A percentile compares a stretch with the other conserved stretches of the same genome.
These are phyloP conservation scores for Zosterops lateralis DNA, from an alignment of 2,113 vertebrate species.

Conservation along the genomic window DNA sequence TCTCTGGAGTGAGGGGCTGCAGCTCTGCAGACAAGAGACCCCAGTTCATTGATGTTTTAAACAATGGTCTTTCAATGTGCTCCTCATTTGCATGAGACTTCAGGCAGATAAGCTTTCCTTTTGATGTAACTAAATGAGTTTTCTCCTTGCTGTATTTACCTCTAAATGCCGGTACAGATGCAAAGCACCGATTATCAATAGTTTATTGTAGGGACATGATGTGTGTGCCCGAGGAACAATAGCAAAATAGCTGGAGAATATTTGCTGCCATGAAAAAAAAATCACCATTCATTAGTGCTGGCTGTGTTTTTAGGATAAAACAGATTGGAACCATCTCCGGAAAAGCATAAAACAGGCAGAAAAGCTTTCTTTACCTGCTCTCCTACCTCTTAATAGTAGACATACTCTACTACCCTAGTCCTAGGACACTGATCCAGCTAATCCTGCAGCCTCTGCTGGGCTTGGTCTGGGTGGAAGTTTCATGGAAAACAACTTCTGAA, in stretches of 20 bases:
- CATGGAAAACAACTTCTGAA: neutral
- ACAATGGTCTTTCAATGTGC: neutral
- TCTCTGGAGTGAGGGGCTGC: neutral
- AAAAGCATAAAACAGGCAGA: neutral
- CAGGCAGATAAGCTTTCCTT: neutral
- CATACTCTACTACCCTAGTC: neutral
- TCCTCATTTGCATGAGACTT: neutral
- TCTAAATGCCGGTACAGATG: neutral
- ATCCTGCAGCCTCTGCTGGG: neutral
- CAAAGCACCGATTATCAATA: neutral
- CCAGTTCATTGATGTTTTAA: neutral
- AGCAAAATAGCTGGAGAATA: neutral
- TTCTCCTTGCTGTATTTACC: neutral
- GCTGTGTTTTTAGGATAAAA: neutral
- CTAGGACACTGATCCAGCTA: neutral
- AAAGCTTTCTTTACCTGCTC: neutral
- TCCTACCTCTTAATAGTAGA: neutral
- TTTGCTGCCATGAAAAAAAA: neutral
- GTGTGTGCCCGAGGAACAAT: neutral
- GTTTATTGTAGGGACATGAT: neutral
- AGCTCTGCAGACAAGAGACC: neutral
- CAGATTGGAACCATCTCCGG: neutral
- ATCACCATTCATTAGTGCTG: neutral
- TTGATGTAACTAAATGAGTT: neutral
- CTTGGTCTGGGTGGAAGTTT: neutral